Evolutionary conservation across 2,113 vertebrate species (phyloP), one percentile per base, ranked within the genome.

Genomic region (Pachypanchax playfairii): DNA sequence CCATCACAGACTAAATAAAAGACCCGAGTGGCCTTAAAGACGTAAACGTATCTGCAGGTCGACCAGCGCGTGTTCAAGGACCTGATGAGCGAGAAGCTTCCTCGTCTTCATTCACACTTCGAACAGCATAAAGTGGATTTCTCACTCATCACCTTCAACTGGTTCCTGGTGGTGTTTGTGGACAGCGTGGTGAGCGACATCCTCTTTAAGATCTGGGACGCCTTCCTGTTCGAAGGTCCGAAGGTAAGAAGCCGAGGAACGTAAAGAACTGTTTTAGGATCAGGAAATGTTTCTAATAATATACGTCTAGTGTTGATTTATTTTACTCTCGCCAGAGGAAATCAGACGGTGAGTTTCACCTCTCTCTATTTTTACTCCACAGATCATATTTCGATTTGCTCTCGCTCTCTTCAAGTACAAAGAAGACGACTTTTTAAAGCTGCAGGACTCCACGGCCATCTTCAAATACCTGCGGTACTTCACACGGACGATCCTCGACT

Each of bases 61-160:
- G 97, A 99, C 82, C 97, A 99, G 88, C 93, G 97, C 3, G 97
- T 99, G 28, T 96, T 99, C 87, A 94, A 94, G 81, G 97, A 99
- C 85, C 90, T 99, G 80, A 92, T 99, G 95, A 93, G 70, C 0
- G 97, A 99, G 90, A 99, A 99, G 85, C 88, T 99, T 42, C 97
- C 97, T 0, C 93, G 96, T 1, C 88, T 99, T 18, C 94, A 95
- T 0, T 73, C 91, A 46, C 97, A 99, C 83, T 96, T 99, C 66
- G 97, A 99, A 28, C 94, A 93, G 28, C 77, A 97, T 88, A 93
- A 94, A 67, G 97, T 99, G 0, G 97, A 99, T 80, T 97, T 93
- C 71, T 96, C 96, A 4, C 95, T 99, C 57, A 99, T 99, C 89
- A 99, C 97, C 9, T 99, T 99, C 87, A 99, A 99, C 93, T 99